Evolutionary conservation across 1,140 invertebrate species (phyloP), one percentile per base, ranked within the genome.

Genomic region (Drosophila repletoides): DNA sequence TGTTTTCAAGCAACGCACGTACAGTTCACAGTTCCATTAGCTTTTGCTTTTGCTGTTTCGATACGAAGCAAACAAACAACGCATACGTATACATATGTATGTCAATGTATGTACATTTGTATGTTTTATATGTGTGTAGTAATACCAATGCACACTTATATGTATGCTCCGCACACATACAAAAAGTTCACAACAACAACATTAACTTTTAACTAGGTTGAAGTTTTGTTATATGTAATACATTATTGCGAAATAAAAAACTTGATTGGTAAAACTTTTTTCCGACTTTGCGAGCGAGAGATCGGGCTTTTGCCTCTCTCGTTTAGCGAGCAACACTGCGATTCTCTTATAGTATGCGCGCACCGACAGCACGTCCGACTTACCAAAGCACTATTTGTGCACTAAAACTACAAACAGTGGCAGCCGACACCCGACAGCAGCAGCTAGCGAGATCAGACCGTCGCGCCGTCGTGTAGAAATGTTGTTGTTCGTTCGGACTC

Each of bases 191-290:
- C 77, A 72, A 76, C 76, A 75, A 70, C 76, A 75, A 61, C 76
- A 81, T 80, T 86, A 84, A 86, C 80, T 86, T 71, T 84, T 86
- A 86, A 86, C 80, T 86, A 86, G 80, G 80, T 86, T 86, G 80
- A 86, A 86, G 80, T 86, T 86, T 86, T 80, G 75, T 86, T 87
- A 86, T 64, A 69, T 64, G 58, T 75, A 72, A 76, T 86, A 71
- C 80, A 73, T 77, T 83, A 86, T 86, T 86, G 81, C 80, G 80
- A 86, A 86, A 86, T 86, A 86, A 86, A 83, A 84, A 86, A 86
- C 80, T 86, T 86, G 80, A 86, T 86, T 86, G 80, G 80, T 86
- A 86, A 86, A 86, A 86, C 80, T 80, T 84, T 84, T 84, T 84
- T 83, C 61, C 68, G 52, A 69, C 52, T 46, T 69, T 69, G 61